Percentiles rank a stretch among this genome's conserved stretches.
Evolutionary conservation across 2,113 vertebrate genomes (phyloP).

Genomic region (Fregetta grallaria): DNA sequence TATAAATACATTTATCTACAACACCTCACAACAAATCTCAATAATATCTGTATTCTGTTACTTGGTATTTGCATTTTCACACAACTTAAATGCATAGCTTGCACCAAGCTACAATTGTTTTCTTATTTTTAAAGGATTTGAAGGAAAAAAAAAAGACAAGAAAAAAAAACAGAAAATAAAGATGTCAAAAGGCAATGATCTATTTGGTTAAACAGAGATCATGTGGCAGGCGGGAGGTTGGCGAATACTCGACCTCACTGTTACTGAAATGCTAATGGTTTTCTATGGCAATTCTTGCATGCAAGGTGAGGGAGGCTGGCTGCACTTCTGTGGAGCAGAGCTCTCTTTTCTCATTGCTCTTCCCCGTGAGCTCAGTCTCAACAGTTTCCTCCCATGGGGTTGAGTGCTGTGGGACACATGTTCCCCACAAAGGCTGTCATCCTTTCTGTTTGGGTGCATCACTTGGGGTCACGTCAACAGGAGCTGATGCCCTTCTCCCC

Average conservation of each 20-base stretch:
- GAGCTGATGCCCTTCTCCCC: not conserved
- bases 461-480: not conserved
- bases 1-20: constrained; percentile 98
- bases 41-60: constrained; percentile 84
- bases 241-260: constrained; percentile 1
- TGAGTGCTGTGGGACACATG: not conserved
- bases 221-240: constrained; percentile 10
- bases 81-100: constrained; percentile 86
- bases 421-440: not conserved
- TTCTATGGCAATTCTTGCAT: constrained; percentile 21
- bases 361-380: not conserved
- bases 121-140: constrained; percentile 68
- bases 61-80: constrained; percentile 84
- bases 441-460: not conserved
- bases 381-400: not conserved
- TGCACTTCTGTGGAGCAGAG: not conserved
- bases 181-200: constrained; percentile 70
- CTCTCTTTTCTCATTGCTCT: not conserved
- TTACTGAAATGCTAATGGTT: constrained; percentile 29
- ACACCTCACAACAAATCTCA: constrained; percentile 92
- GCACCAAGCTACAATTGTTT: constrained; percentile 77
- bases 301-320: not conserved
- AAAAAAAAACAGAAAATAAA: constrained; percentile 8
- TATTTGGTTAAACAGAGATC: constrained; percentile 60
- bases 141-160: constrained; percentile 4